Base-by-base conservation (phyloP, 2,888 invertebrate genomes). In the Geophilus truncorum region DNA sequence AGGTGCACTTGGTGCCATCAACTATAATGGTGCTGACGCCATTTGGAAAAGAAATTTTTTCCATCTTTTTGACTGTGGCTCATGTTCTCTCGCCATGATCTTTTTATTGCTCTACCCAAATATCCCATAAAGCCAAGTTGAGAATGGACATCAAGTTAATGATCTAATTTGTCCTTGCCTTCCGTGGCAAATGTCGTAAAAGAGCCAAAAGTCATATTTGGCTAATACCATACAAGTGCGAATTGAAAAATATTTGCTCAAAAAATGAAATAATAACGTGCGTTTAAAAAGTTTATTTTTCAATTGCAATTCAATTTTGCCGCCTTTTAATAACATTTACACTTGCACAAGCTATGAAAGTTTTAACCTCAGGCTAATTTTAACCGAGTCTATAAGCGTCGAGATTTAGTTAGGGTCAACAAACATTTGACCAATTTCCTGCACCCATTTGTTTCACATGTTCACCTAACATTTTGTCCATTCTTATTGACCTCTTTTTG, bases 51-150 rank as follows among this genome's bases (percentile, higher is more conserved):
- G 10, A 62, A 51, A 23, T n/a, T n/a, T 62, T 62, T 62, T 62
- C 57, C 57, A 23, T 23, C 57, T 21, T 62, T 10, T 12, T 40
- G 40, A 40, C 40, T 40, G 40, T 62, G 57, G 21, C 21, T 62
- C 57, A 62, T 62, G 23, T 62, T 62, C 57, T 62, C 21, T 18
- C 21, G n/a, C 57, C 23, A 10, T 62, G 57, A 62, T 62, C 57
- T 62, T 62, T 62, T 62, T 62, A 62, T 62, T 62, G 57, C 57
- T 62, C 57, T 62, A 62, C 57, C 57, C 57, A 62, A 62, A 62
- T 62, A 62, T 62, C 57, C 23, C 57, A 62, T 62, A 62, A 62
- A 62, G 57, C 57, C 57, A 62, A 62, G 57, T 23, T 18, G 57
- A 62, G 57, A 62, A 62, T 62, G 57, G 57, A 62, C 57, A 62